Evolutionary conservation across 2,888 invertebrate genomes (phyloP).

Genomic region (Lordiphosa fenestrarum): DNA sequence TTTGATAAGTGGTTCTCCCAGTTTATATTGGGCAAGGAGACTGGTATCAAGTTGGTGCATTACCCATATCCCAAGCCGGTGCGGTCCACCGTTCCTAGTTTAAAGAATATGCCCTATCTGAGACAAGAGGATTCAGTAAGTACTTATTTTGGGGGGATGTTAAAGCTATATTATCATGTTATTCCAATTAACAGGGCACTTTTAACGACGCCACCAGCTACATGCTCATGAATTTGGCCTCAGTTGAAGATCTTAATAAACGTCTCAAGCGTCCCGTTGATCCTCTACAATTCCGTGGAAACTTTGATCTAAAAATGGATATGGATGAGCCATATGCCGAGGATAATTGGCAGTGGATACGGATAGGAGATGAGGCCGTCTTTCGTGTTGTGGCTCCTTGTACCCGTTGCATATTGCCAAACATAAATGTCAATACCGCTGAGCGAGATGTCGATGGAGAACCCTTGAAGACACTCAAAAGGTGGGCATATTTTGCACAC

Average conservation of each 20-base stretch:
- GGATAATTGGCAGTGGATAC: constrained; percentile 87
- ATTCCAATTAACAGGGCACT: constrained; percentile 80
- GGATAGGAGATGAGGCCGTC: constrained; percentile 80
- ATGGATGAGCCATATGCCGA: constrained; percentile 84
- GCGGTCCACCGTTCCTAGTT: constrained; percentile 59
- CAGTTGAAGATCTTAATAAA: constrained; percentile 85
- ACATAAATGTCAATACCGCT: constrained; percentile 86
- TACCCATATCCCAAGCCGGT: constrained; percentile 82
- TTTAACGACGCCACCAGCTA: constrained; percentile 86
- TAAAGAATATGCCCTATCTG: constrained; percentile 62
- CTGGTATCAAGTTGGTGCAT: constrained; percentile 83
- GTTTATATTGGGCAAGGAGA: constrained; percentile 78
- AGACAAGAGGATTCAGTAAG: constrained; percentile 65
- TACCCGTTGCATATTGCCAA: constrained; percentile 86
- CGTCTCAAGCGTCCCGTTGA: constrained; percentile 82
- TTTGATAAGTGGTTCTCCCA: constrained; percentile 88
- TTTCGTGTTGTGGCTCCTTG: constrained; percentile 71
- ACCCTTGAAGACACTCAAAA: constrained; percentile 85
- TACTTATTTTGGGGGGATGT: background rate
- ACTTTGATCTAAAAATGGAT: constrained; percentile 84
- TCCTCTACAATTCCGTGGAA: constrained; percentile 84
- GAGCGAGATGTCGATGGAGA: constrained; percentile 83
- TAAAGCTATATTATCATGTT: background rate
- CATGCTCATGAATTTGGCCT: constrained; percentile 85
- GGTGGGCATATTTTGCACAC: constrained; percentile 77